These are phyloP conservation scores for Scelioninae gen. 2 DNA, from an alignment of 2,888 invertebrate genomes.

Conservation along the genomic window DNA sequence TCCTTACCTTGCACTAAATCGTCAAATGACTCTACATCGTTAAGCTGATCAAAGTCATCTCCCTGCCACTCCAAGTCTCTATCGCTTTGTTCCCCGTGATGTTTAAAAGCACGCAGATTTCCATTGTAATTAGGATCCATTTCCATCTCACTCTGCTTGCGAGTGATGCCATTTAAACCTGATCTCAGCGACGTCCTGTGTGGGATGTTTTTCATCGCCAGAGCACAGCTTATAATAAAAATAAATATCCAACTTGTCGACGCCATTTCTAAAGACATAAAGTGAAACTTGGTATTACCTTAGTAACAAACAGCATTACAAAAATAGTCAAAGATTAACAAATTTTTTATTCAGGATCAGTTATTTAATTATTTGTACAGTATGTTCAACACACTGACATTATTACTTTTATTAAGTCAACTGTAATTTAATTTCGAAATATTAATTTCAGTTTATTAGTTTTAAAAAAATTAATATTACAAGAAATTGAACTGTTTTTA, in stretches of 20 bases:
- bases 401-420: too few relatives aligned
- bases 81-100: slow-evolving; percentile 63
- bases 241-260: slow-evolving; percentile 60
- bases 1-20: slow-evolving; percentile 39
- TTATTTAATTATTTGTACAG: too few relatives aligned
- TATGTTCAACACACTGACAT: too few relatives aligned
- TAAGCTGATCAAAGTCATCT: slow-evolving; percentile 62
- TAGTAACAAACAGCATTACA: too few relatives aligned
- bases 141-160: slow-evolving; percentile 74
- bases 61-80: slow-evolving; percentile 64
- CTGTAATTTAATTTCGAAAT: too few relatives aligned
- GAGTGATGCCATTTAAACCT: slow-evolving; percentile 75
- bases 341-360: too few relatives aligned
- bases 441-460: too few relatives aligned
- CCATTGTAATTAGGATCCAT: slow-evolving; percentile 67
- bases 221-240: slow-evolving; percentile 59
- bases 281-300: too few relatives aligned
- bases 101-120: slow-evolving; percentile 68
- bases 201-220: slow-evolving; percentile 61
- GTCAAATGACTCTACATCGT: slow-evolving; percentile 65
- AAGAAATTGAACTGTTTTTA: too few relatives aligned
- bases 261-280: slow-evolving; percentile 56
- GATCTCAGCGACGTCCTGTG: slow-evolving; percentile 72
- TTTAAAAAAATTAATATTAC: too few relatives aligned
- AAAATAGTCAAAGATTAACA: too few relatives aligned